These are phyloP conservation scores for Philopedon plagiatum DNA, from an alignment of 2,888 invertebrate species.

Conservation along the genomic window DNA sequence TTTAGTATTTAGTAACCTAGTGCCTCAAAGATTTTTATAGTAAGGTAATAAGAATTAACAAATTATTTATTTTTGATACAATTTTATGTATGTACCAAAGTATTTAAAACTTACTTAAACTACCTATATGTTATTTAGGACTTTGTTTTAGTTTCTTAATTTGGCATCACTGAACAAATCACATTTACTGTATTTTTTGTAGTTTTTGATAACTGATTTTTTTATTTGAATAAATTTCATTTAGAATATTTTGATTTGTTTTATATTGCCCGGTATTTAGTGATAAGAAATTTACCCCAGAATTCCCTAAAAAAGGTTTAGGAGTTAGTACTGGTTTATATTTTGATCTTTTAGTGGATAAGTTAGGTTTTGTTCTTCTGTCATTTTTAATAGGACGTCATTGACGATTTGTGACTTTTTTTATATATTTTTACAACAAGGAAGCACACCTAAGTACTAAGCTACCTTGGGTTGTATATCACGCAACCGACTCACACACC, in stretches of 20 bases:
- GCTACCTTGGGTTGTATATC: too few relatives aligned
- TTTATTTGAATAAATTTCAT: background rate
- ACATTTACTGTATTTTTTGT: background rate
- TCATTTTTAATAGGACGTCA: too few relatives aligned
- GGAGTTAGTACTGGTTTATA: too few relatives aligned
- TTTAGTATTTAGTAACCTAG: constrained; percentile 9
- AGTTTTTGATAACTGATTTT: background rate
- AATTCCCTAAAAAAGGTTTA: too few relatives aligned
- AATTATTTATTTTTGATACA: background rate
- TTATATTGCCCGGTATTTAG: background rate
- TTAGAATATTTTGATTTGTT: background rate
- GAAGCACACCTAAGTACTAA: too few relatives aligned
- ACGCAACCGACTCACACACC: too few relatives aligned
- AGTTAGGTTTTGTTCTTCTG: too few relatives aligned
- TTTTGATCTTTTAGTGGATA: too few relatives aligned
- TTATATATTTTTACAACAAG: too few relatives aligned
- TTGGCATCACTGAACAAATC: background rate
- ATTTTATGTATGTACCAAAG: constrained; percentile 4
- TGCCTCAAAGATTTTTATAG: background rate
- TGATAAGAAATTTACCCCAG: too few relatives aligned
- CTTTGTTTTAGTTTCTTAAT: background rate
- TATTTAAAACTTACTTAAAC: background rate
- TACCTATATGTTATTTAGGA: background rate
- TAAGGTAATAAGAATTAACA: too few relatives aligned
- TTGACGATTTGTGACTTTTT: too few relatives aligned